A percentile compares a stretch with the other conserved stretches of the same genome.
These are phyloP conservation scores for Sylvia borin DNA, from an alignment of 2,797 vertebrate species.

Conservation along the genomic window DNA sequence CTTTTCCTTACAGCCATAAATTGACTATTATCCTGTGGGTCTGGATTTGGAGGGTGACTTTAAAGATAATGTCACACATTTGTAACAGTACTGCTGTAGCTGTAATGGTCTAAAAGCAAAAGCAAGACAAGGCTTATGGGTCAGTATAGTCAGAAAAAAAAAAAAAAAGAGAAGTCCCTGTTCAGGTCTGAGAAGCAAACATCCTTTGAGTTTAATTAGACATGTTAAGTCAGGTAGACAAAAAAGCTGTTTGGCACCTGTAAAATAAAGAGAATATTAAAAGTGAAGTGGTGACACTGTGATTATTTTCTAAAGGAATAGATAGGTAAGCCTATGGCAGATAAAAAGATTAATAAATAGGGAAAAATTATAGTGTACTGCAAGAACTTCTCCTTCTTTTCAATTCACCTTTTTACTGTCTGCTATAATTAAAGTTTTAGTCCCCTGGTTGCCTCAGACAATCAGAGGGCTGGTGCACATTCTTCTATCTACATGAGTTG, in stretches of 20 bases:
- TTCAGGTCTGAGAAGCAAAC: not conserved
- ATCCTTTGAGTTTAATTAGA: not conserved
- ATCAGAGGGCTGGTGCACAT: not conserved
- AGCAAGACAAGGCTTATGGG: not conserved
- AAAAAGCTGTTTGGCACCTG: not conserved
- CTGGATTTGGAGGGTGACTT: not conserved
- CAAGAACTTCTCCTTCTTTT: not conserved
- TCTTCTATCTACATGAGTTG: not conserved
- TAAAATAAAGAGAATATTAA: not conserved
- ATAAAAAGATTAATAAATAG: conserved; percentile 10
- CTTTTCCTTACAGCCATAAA: not conserved
- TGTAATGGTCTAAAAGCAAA: not conserved
- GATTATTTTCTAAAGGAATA: not conserved
- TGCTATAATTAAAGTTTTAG: conserved; percentile 18
- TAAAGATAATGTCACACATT: not conserved
- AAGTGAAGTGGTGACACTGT: not conserved
- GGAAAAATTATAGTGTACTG: not conserved
- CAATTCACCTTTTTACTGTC: not conserved
- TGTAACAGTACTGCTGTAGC: not conserved
- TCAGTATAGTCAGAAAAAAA: not conserved
- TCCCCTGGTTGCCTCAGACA: not conserved
- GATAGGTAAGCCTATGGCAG: not conserved
- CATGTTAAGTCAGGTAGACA: not conserved
- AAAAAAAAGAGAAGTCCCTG: not conserved
- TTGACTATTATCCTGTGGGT: not conserved